A percentile compares a stretch with the other conserved stretches of the same genome.
Conservation (phyloP, 1,140 invertebrate species). For the Branchinecta lindahli region DNA sequence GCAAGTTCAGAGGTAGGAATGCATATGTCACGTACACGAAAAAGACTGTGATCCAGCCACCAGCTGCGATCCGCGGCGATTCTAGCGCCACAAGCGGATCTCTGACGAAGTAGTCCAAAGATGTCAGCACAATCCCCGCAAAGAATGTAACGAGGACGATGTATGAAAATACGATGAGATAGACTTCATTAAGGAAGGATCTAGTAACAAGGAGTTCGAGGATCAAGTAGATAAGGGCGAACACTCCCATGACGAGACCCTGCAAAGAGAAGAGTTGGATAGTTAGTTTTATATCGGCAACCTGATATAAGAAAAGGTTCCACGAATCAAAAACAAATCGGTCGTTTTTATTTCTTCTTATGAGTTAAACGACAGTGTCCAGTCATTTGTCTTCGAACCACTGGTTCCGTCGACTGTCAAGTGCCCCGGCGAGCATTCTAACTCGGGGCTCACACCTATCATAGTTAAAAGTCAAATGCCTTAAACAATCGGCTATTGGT, state of each 20-base stretch:
- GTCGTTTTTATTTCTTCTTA: too few species aligned
- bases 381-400: too few species aligned
- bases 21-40: constrained; percentile 79
- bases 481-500: too few species aligned
- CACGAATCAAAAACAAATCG: too few species aligned
- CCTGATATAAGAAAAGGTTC: too few species aligned
- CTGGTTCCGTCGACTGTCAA: too few species aligned
- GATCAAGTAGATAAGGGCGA: constrained; percentile 38
- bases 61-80: constrained; percentile 27
- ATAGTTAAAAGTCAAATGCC: too few species aligned
- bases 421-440: too few species aligned
- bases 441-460: too few species aligned
- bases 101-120: constrained; percentile 38
- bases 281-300: not conserved
- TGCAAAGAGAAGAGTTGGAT: constrained; percentile 16
- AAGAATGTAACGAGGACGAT: constrained; percentile 39
- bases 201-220: constrained; percentile 56
- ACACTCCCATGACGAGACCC: constrained; percentile 28
- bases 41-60: constrained; percentile 49
- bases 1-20: constrained; percentile 61
- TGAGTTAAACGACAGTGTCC: too few species aligned
- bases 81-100: constrained; percentile 41
- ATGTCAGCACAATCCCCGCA: constrained; percentile 27
- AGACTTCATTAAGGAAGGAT: constrained; percentile 70
- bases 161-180: constrained; percentile 63